phyloP scores from a whole-genome alignment of 2,797 vertebrate species.

The Acridotheres tristis region DNA sequence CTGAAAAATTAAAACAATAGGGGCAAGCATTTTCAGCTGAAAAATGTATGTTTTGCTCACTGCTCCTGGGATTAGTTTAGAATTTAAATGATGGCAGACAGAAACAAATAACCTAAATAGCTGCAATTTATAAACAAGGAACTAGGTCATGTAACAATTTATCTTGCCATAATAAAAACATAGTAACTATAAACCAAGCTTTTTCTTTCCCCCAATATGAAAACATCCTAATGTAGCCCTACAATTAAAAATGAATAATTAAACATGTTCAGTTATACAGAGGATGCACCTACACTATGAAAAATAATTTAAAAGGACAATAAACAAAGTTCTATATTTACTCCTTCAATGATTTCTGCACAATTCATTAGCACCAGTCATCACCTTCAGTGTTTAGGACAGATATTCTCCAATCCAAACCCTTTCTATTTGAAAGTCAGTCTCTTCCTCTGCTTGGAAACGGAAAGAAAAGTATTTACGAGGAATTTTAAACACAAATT shows the following conservation, averaged over 20 bases:
- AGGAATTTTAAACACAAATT: background rate
- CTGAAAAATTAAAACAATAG: background rate
- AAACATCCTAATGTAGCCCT: background rate
- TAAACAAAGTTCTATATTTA: background rate
- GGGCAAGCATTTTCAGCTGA: background rate
- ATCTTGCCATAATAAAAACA: background rate
- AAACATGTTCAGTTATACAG: background rate
- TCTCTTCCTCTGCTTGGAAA: background rate
- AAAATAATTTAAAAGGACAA: background rate
- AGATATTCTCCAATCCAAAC: background rate
- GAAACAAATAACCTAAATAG: background rate
- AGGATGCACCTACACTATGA: background rate
- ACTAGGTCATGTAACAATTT: background rate
- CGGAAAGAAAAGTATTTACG: background rate
- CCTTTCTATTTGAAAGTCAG: background rate
- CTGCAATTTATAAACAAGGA: background rate
- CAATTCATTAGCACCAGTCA: background rate
- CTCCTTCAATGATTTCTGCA: background rate
- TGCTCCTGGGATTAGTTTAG: background rate
- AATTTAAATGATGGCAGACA: background rate
- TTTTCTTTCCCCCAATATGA: background rate
- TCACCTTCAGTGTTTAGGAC: background rate
- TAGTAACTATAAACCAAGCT: background rate
- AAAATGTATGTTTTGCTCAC: background rate
- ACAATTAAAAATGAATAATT: background rate